Conservation (phyloP, 2,113 vertebrate genomes). For the Coracopsis vasa region DNA sequence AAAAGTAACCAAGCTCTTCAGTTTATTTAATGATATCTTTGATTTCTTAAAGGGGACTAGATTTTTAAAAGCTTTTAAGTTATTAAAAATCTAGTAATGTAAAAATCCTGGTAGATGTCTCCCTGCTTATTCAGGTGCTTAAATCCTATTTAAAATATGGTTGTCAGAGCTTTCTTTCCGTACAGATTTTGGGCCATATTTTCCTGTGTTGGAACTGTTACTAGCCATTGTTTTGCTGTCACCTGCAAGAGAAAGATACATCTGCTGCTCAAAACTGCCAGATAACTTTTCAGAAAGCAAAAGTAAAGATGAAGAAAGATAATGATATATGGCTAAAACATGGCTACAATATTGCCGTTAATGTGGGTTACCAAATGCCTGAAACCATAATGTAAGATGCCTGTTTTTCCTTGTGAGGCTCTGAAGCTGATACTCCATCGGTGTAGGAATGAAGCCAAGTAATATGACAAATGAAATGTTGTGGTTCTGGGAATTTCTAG, state of each 20-base stretch:
- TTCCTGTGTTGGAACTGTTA: not conserved
- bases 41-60: not conserved
- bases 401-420: not conserved
- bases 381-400: not conserved
- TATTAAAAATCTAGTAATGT: not conserved
- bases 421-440: not conserved
- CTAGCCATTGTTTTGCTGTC: not conserved
- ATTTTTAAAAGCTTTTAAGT: not conserved
- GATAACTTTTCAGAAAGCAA: not conserved
- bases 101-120: not conserved
- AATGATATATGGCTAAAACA: not conserved
- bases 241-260: not conserved
- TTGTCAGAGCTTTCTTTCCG: not conserved
- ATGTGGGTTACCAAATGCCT: not conserved
- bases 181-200: not conserved
- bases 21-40: not conserved
- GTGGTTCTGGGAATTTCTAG: constrained; percentile 52
- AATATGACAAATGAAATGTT: constrained; percentile 40
- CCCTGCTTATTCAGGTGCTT: not conserved
- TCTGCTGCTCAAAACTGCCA: not conserved
- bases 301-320: not conserved
- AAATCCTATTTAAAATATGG: not conserved
- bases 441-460: constrained; percentile 6
- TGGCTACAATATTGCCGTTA: not conserved
- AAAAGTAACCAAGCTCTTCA: not conserved